These are phyloP conservation scores for Atrichornis clamosus DNA, from an alignment of 2,113 vertebrate genomes.

Conservation along the genomic window DNA sequence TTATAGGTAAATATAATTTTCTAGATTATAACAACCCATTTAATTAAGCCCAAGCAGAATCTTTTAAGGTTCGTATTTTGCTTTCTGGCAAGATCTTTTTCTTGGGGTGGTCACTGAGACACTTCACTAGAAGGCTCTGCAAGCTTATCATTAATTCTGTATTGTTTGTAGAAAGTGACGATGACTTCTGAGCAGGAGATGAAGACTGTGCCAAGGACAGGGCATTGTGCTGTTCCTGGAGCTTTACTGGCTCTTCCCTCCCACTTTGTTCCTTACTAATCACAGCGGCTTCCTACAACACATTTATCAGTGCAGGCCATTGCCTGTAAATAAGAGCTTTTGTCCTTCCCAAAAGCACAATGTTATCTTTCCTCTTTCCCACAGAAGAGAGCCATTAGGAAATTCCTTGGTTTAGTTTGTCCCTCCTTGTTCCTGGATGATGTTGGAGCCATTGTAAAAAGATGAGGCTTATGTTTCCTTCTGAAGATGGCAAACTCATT, in stretches of 20 bases:
- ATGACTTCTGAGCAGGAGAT: background rate
- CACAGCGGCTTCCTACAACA: slow-evolving; percentile 1
- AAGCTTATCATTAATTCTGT: background rate
- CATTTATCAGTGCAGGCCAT: slow-evolving; percentile 31
- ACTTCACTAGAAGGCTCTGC: background rate
- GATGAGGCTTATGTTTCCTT: slow-evolving; percentile 1
- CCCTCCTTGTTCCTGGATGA: slow-evolving; percentile 41
- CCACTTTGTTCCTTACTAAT: slow-evolving; percentile 4
- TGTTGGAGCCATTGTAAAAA: slow-evolving; percentile 35
- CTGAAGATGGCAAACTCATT: background rate
- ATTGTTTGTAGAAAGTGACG: background rate
- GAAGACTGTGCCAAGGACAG: slow-evolving; percentile 29
- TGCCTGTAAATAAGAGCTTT: slow-evolving; percentile 8
- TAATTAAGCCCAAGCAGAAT: background rate
- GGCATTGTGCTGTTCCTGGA: background rate
- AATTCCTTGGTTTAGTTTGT: slow-evolving; percentile 46
- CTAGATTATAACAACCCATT: background rate
- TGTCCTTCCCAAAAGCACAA: slow-evolving; percentile 31
- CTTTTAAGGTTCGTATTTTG: background rate
- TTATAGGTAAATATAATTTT: background rate
- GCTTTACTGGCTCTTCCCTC: background rate
- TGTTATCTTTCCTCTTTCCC: slow-evolving; percentile 59
- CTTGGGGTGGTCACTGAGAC: background rate
- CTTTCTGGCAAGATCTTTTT: background rate
- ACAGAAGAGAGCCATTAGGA: slow-evolving; percentile 13